Base-by-base conservation (phyloP, 2,888 invertebrate species). In the Resseliella maxima region DNA sequence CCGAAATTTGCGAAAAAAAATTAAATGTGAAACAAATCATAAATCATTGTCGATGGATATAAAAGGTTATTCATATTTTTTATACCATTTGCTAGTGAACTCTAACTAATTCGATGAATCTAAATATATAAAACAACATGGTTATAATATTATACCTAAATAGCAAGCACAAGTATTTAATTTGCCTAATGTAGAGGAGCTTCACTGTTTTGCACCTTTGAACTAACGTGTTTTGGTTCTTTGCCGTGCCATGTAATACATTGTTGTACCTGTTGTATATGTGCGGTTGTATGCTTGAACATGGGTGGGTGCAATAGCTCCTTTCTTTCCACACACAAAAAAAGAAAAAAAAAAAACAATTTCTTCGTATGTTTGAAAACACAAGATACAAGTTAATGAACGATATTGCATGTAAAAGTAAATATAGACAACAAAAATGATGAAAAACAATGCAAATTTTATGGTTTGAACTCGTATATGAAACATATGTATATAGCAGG, bases 141-240 rank as follows among this genome's bases (percentile, higher is more conserved):
- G 24, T 6, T 59, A 59, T 59, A 59, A n/a, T 12, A 3, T 24
- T 21, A 50, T 18, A 50, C 18, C 10, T 41, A 41, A 41, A 41
- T 12, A 8, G 41, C 72, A 31, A 72, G n/a, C 72, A 72, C 72
- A 72, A 31, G 72, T 72, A 72, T 72, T 72, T 35, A 72, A 72
- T 27, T 31, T 72, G 31, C n/a, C 31, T 27, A 72, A 72, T 72
- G 35, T 31, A 35, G 31, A 31, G 31, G 72, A n/a, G 31, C 31
- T 72, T 72, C 15, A 15, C 10, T 72, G 12, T 59, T 59, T 59
- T 59, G 24, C 12, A 59, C 59, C 6, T 59, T 59, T 59, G 6
- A 59, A 45, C 24, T 24, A 24, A 59, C 24, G 59, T 24, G 2
- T 24, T n/a, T 59, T 24, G 5, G 24, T 59, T 27, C 59, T 6